Conservation (phyloP, 2,113 vertebrate genomes). For the Ameiurus melas region DNA sequence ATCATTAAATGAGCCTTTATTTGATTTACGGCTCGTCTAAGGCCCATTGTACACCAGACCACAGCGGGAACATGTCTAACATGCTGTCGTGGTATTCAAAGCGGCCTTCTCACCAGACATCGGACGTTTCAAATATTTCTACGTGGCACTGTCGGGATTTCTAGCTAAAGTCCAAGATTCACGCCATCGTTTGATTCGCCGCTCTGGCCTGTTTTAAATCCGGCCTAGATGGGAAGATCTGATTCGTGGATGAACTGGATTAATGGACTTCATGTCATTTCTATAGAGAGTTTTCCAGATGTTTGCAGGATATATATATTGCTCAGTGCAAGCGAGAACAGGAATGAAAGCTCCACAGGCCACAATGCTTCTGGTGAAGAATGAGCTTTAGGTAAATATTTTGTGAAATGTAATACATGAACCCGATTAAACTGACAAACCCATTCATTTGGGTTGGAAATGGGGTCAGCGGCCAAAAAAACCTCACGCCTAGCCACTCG, state of each 20-base stretch:
- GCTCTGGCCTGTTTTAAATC: neutral
- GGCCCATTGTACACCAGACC: no score
- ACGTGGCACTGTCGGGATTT: no score
- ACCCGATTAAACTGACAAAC: neutral
- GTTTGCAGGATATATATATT: neutral
- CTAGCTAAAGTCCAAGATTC: neutral
- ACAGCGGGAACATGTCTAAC: no score
- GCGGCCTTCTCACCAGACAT: neutral
- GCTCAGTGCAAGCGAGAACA: neutral
- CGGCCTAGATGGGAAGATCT: neutral
- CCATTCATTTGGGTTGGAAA: slow-evolving; percentile 7
- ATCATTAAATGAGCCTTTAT: no score
- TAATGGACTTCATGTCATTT: neutral
- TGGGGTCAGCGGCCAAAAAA: neutral
- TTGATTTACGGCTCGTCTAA: neutral
- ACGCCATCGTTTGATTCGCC: neutral
- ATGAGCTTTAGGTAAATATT: neutral
- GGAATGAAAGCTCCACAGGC: neutral
- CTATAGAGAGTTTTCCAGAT: neutral
- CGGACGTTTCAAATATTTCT: neutral
- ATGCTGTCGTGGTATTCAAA: neutral
- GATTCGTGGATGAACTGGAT: neutral
- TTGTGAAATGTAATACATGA: neutral
- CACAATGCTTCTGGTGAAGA: neutral
- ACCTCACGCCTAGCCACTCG: neutral